Conservation (phyloP, 2,113 vertebrate species). For the Pipra filicauda region DNA sequence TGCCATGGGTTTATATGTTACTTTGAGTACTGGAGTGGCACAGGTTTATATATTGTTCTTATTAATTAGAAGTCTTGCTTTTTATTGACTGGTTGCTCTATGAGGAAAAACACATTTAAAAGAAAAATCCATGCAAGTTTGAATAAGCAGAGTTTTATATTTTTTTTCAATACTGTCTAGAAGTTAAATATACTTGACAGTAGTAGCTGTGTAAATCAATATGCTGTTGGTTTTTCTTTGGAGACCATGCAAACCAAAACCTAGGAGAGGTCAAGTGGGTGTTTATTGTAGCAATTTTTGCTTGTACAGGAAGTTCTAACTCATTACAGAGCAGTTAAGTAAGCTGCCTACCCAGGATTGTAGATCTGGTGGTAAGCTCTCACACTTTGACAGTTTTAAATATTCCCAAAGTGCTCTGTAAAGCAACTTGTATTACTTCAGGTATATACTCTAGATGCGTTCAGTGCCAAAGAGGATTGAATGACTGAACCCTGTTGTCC, state of each 20-base stretch:
- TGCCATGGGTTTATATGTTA: not conserved
- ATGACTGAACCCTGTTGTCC: not conserved
- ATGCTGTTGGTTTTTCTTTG: not conserved
- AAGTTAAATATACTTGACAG: not conserved
- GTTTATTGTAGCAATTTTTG: not conserved
- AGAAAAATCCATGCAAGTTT: not conserved
- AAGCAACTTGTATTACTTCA: not conserved
- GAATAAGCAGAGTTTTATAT: not conserved
- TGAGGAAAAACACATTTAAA: not conserved
- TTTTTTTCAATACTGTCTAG: not conserved
- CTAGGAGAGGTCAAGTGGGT: not conserved
- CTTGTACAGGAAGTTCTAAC: not conserved
- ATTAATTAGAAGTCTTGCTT: not conserved
- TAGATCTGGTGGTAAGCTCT: not conserved
- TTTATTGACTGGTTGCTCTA: not conserved
- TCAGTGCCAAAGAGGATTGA: not conserved
- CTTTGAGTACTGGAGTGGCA: not conserved
- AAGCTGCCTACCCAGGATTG: not conserved
- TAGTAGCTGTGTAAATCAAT: not conserved
- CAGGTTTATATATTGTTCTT: not conserved
- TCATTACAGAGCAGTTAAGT: not conserved
- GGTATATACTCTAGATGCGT: not conserved
- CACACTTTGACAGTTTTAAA: not conserved
- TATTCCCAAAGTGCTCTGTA: not conserved
- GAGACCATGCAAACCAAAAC: not conserved